Percentiles rank a stretch among this genome's conserved stretches.
Conservation (phyloP, 1,140 invertebrate species). For the Aphelinus certus region DNA sequence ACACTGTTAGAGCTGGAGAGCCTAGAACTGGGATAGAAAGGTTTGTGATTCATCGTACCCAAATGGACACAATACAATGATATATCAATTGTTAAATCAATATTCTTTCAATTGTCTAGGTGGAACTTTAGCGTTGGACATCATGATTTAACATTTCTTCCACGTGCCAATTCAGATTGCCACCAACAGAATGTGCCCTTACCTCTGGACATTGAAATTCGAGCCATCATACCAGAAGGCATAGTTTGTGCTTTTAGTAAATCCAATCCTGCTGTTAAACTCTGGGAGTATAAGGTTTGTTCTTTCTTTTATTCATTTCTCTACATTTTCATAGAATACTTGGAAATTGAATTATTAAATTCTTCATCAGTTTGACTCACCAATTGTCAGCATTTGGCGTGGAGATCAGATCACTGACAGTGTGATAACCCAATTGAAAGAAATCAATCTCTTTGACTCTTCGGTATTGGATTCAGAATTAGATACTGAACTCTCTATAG, state of each 20-base stretch:
- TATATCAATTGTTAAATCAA: background rate
- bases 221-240: constrained; percentile 80
- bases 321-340: constrained; percentile 3
- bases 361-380: constrained; percentile 76
- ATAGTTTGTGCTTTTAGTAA: constrained; percentile 73
- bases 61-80: background rate
- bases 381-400: constrained; percentile 86
- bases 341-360: no score
- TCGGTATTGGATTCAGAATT: constrained; percentile 63
- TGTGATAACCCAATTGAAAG: constrained; percentile 67
- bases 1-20: constrained; percentile 88
- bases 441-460: constrained; percentile 80
- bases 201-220: constrained; percentile 68
- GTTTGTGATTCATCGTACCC: constrained; percentile 56
- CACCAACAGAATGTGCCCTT: constrained; percentile 54
- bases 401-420: constrained; percentile 61
- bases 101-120: constrained; percentile 61
- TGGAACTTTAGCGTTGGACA: constrained; percentile 97
- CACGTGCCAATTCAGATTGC: constrained; percentile 65
- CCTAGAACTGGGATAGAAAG: constrained; percentile 83
- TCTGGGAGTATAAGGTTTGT: constrained; percentile 78
- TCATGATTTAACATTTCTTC: constrained; percentile 78
- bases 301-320: background rate
- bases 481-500: constrained; percentile 55
- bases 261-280: constrained; percentile 65